Percentiles rank a stretch among this genome's conserved stretches.
Conservation (phyloP, 1,140 invertebrate genomes). For the Camponotus pennsylvanicus region DNA sequence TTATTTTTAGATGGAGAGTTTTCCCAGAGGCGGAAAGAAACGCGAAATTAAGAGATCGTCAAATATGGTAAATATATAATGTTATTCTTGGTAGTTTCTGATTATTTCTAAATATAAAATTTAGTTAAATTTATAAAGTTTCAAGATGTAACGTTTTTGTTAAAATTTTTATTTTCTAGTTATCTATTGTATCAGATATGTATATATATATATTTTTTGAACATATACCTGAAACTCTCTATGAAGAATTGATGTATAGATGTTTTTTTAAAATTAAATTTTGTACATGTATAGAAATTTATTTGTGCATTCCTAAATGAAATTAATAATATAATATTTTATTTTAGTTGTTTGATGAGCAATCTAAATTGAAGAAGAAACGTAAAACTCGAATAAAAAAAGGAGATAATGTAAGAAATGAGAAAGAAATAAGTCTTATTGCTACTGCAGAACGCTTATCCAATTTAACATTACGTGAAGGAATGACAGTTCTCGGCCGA, state of each 20-base stretch:
- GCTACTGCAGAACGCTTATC: constrained; percentile 76
- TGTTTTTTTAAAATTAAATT: neutral
- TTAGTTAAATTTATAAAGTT: constrained; percentile 2
- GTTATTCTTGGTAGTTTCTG: constrained; percentile 16
- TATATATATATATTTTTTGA: neutral
- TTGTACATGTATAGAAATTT: neutral
- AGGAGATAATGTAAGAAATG: neutral
- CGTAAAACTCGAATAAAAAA: constrained; percentile 30
- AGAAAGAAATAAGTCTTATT: constrained; percentile 41
- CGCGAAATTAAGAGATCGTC: constrained; percentile 38
- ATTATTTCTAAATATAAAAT: neutral
- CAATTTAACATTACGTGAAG: constrained; percentile 78
- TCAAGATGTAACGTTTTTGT: neutral
- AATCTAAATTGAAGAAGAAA: constrained; percentile 48
- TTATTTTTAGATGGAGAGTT: constrained; percentile 76
- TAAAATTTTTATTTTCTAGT: neutral
- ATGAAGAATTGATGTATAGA: neutral
- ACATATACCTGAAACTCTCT: neutral
- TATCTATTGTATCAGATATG: neutral
- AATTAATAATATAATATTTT: neutral
- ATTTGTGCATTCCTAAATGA: neutral
- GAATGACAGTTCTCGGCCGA: constrained; percentile 87
- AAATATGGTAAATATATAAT: constrained; percentile 63
- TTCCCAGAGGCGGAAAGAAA: constrained; percentile 77
- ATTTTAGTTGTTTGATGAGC: constrained; percentile 53